Percentiles rank a stretch among this genome's conserved stretches.
phyloP scores from a whole-genome alignment of 2,888 invertebrate species.

The Agonum fuliginosum region DNA sequence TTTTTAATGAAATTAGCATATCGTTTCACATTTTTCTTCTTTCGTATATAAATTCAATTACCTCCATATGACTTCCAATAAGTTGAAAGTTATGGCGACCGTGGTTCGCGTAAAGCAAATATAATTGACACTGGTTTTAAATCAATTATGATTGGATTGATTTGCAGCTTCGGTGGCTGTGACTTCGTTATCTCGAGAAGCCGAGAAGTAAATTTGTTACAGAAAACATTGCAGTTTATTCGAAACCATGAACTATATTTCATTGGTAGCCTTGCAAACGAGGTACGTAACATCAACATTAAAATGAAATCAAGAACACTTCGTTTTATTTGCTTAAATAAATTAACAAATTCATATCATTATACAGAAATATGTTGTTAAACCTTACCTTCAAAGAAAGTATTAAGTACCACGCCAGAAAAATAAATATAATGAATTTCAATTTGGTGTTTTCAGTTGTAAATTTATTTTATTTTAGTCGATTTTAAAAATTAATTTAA shows the following conservation, averaged over 20 bases:
- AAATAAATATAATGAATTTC: too few species aligned
- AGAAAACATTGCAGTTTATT: neutral
- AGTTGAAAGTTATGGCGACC: neutral
- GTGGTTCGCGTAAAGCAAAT: neutral
- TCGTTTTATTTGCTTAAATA: neutral
- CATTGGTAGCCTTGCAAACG: neutral
- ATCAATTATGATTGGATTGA: neutral
- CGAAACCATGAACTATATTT: neutral
- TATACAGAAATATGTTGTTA: too few species aligned
- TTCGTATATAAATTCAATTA: neutral
- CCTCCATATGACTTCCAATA: neutral
- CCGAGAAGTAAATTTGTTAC: neutral
- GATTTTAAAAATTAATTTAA: too few species aligned
- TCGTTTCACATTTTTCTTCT: neutral
- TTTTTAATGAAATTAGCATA: neutral
- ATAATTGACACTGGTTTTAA: neutral
- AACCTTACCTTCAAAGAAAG: too few species aligned
- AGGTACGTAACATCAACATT: neutral
- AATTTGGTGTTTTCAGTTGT: too few species aligned
- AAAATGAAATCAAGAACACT: too few species aligned
- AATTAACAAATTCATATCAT: too few species aligned
- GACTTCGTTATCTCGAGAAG: constrained; percentile 2
- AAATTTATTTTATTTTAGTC: too few species aligned
- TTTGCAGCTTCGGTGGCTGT: neutral
- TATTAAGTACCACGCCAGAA: too few species aligned